These are phyloP conservation scores for Mico argentatus DNA, from an alignment of 2,797 vertebrate species.

Conservation along the genomic window DNA sequence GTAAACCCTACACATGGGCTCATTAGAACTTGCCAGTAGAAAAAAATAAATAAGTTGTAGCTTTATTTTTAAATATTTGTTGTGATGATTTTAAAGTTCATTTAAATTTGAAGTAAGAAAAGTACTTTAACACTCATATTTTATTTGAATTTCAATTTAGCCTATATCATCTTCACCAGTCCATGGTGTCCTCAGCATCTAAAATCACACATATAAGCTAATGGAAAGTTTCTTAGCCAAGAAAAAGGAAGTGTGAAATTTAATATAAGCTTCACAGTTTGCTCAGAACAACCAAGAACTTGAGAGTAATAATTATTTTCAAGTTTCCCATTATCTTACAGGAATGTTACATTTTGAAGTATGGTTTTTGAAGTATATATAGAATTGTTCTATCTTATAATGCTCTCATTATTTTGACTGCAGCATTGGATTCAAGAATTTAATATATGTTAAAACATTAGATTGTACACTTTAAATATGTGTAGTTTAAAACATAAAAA, in stretches of 20 bases:
- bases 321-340: background rate
- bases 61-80: constrained; percentile 21
- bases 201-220: background rate
- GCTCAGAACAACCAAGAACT: background rate
- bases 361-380: constrained; percentile 22
- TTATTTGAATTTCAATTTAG: constrained; percentile 15
- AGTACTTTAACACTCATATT: constrained; percentile 15
- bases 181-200: background rate
- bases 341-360: background rate
- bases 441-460: background rate
- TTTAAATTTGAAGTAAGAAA: constrained; percentile 33
- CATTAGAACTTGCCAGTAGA: background rate
- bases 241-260: background rate
- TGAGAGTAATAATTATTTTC: constrained; percentile 1
- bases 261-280: background rate
- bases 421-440: background rate
- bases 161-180: background rate
- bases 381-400: background rate
- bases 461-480: background rate
- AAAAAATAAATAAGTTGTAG: background rate
- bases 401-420: background rate
- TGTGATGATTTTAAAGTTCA: constrained; percentile 27
- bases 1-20: background rate
- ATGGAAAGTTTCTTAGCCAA: background rate
- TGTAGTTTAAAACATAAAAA: background rate